phyloP scores from a whole-genome alignment of 2,113 vertebrate species.

The Fregetta grallaria region DNA sequence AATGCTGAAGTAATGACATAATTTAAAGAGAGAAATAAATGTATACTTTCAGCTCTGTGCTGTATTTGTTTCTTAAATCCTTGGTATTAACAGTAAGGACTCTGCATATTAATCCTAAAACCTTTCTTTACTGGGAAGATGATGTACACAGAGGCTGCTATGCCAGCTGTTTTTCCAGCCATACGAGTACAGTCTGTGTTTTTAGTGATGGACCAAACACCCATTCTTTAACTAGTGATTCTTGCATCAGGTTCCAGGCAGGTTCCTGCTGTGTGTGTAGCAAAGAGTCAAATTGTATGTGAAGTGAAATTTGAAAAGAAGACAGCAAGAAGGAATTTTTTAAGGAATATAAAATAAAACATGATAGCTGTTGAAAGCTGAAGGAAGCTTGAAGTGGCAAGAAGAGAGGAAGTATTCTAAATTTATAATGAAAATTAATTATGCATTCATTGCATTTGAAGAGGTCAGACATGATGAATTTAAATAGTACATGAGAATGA shows the following conservation, averaged over 20 bases:
- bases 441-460: constrained; percentile 55
- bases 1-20: neutral
- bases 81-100: neutral
- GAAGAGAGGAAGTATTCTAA: constrained; percentile 64
- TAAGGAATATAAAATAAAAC: constrained; percentile 43
- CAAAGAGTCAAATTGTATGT: neutral
- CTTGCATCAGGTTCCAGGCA: neutral
- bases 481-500: constrained; percentile 41
- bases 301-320: constrained; percentile 12
- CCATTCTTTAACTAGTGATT: neutral
- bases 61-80: neutral
- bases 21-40: neutral
- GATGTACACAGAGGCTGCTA: neutral
- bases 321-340: neutral
- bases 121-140: neutral
- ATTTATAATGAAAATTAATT: constrained; percentile 72
- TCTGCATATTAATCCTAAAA: neutral
- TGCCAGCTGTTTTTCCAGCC: neutral
- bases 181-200: neutral
- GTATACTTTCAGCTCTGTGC: neutral
- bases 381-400: constrained; percentile 22
- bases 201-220: neutral
- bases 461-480: constrained; percentile 63
- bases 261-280: neutral
- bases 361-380: constrained; percentile 45